Conservation (phyloP, 92 coral and sea anemone genomes). For the Pocillopora meandrina region DNA sequence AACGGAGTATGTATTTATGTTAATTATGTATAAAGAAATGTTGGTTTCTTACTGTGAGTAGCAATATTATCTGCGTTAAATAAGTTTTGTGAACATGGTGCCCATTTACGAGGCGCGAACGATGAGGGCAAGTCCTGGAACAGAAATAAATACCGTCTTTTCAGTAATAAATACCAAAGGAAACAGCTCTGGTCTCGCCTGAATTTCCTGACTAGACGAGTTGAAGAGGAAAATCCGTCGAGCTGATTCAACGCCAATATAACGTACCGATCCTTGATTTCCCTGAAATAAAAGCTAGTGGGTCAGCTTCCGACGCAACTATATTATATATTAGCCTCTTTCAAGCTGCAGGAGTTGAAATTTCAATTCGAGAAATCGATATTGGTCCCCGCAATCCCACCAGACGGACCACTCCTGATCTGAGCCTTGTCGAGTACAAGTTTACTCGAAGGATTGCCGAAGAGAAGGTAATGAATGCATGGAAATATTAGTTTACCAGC, state of each 20-base stretch:
- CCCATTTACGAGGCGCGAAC: too few species aligned
- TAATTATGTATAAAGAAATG: too few species aligned
- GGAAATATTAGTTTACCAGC: constrained; percentile 35
- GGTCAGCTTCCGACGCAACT: background rate
- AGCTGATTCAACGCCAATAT: background rate
- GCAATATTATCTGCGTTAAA: too few species aligned
- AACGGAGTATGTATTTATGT: too few species aligned
- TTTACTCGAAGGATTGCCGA: constrained; percentile 3
- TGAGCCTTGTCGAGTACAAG: background rate
- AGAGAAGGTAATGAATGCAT: background rate
- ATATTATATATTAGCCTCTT: background rate
- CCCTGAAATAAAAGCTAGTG: background rate
- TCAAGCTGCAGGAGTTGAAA: constrained; percentile 6
- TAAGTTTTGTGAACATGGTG: too few species aligned
- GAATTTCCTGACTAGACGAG: background rate
- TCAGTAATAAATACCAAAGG: too few species aligned
- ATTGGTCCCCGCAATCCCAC: background rate
- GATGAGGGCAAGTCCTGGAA: too few species aligned
- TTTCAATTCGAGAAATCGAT: background rate
- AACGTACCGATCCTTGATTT: too few species aligned
- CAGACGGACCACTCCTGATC: background rate
- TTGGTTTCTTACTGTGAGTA: too few species aligned
- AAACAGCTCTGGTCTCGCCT: background rate
- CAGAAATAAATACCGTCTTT: too few species aligned
- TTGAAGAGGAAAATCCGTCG: background rate